A percentile compares a stretch with the other conserved stretches of the same genome.
Conservation (phyloP, 2,113 vertebrate genomes). For the Pipra filicauda region DNA sequence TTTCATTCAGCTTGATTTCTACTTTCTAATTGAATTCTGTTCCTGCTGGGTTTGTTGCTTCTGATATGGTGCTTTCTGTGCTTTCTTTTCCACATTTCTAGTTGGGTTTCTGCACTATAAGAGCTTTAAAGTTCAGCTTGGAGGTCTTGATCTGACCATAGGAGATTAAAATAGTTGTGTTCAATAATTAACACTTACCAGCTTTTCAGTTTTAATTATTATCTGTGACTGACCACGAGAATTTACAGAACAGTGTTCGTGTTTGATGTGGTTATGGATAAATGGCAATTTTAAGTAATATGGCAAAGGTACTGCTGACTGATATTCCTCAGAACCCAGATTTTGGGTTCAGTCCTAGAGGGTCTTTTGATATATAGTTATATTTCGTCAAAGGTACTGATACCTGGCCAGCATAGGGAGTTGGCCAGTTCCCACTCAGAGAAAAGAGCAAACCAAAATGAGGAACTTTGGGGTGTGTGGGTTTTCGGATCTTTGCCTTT, state of each 20-base stretch:
- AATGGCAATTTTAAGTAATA: background rate
- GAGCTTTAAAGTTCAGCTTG: background rate
- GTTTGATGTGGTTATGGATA: background rate
- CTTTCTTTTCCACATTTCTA: background rate
- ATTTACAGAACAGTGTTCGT: background rate
- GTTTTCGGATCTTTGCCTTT: background rate
- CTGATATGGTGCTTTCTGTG: background rate
- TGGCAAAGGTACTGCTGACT: accelerated
- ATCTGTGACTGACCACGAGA: background rate
- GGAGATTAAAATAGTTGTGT: background rate
- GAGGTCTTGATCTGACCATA: background rate
- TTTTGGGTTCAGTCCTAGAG: background rate
- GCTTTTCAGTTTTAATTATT: background rate
- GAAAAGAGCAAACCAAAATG: background rate
- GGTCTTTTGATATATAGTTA: background rate
- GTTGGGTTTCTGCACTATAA: background rate
- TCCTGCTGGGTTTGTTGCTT: background rate
- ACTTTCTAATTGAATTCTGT: background rate
- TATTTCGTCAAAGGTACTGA: background rate
- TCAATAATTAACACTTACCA: background rate
- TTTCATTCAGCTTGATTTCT: background rate
- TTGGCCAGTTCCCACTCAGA: background rate
- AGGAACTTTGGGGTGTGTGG: background rate
- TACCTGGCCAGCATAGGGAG: background rate
- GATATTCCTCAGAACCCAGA: background rate